Percentiles rank a stretch among this genome's conserved stretches.
Evolutionary conservation across 2,797 vertebrate genomes (phyloP).

Genomic region (Pangasius djambal): DNA sequence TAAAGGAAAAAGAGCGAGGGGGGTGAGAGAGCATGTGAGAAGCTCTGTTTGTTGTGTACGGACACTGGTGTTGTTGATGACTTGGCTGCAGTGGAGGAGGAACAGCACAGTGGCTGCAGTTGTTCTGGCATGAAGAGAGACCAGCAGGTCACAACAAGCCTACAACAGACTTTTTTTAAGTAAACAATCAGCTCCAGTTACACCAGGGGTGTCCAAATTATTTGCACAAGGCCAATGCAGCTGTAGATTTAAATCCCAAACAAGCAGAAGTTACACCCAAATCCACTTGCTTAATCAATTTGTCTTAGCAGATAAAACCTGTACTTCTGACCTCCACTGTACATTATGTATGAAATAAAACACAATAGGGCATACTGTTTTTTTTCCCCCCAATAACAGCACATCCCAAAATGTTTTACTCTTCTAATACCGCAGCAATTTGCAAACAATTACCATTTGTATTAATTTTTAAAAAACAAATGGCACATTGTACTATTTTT

Average conservation of each 20-base stretch:
- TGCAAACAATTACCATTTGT: neutral
- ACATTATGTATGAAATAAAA: neutral
- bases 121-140: constrained; percentile 66
- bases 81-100: constrained; percentile 44
- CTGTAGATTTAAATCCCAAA: neutral
- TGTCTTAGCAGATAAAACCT: neutral
- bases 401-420: neutral
- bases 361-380: no score
- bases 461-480: neutral
- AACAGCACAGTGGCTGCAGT: constrained; percentile 66
- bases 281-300: neutral
- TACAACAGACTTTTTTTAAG: constrained; percentile 49
- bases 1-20: neutral
- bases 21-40: constrained; percentile 36
- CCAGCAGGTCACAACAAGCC: constrained; percentile 57
- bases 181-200: constrained; percentile 20
- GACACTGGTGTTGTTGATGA: constrained; percentile 61
- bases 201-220: neutral
- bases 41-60: constrained; percentile 52
- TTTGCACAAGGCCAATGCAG: neutral
- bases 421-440: neutral
- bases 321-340: neutral
- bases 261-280: neutral
- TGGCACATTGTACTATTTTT: neutral
- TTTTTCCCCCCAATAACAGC: neutral